A percentile compares a stretch with the other conserved stretches of the same genome.
Conservation (phyloP, 2,113 vertebrate genomes). For the Pongo abelii region DNA sequence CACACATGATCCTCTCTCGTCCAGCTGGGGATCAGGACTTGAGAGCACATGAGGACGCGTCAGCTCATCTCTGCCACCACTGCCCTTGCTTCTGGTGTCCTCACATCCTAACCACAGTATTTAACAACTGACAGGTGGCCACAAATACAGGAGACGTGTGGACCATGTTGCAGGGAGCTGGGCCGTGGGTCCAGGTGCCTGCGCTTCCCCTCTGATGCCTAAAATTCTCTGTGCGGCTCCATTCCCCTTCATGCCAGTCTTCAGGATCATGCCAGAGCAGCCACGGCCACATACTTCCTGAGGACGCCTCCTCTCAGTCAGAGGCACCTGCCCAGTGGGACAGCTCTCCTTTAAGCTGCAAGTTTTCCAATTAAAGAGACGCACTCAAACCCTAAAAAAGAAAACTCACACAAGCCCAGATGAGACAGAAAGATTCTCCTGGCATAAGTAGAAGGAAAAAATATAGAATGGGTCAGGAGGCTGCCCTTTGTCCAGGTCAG, state of each 20-base stretch:
- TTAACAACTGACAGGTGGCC: not conserved
- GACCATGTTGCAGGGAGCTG: not conserved
- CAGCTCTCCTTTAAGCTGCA: not conserved
- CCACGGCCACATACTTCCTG: fast-evolving
- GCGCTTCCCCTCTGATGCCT: not conserved
- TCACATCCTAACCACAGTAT: not conserved
- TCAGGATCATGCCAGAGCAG: not conserved
- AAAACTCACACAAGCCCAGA: not conserved
- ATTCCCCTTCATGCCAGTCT: not conserved
- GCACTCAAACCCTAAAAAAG: not conserved
- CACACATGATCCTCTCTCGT: fast-evolving
- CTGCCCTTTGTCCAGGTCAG: constrained; percentile 36
- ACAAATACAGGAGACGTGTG: fast-evolving
- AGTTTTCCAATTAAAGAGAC: constrained; percentile 15
- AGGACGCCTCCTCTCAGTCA: not conserved
- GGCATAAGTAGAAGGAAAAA: constrained; percentile 4
- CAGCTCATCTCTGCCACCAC: not conserved
- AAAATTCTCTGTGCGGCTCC: not conserved
- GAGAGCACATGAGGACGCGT: not conserved
- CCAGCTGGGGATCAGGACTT: not conserved
- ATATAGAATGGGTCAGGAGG: not conserved
- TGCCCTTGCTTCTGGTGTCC: not conserved
- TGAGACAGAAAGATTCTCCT: constrained; percentile 20
- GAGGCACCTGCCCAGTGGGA: not conserved
- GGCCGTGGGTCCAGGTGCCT: fast-evolving